Base-by-base conservation (phyloP, 35 echinoderm and acorn worm genomes). In the Apostichopus japonicus region DNA sequence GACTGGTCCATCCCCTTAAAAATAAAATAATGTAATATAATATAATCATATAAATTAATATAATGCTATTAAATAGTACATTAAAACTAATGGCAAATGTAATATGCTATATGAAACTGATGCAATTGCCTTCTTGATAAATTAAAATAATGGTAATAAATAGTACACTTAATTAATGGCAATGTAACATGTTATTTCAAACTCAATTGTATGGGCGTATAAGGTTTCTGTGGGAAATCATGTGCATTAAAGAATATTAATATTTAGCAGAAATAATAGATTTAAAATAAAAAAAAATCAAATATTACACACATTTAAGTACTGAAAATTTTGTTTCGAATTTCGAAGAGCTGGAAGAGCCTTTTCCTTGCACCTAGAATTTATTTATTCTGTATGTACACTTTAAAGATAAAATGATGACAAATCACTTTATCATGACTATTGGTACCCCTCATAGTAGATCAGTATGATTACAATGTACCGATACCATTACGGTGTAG, bases 231-330 rank as follows among this genome's bases (percentile, higher is more conserved):
- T 75, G 71, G n/a, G n/a, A 75, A 75, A 19, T 23, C 15, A 7
- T 19, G 7, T 6, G 5, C 71, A 75, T 75, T 75, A 75, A 21
- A 75, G 71, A 75, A 75, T 75, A 21, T 67, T 11, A 75, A 21
- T n/a, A 19, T 73, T 22, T 19, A 75, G 8, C 6, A 75, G 21
- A 19, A 19, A 21, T 7, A 19, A 7, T 8, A 75, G 21, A 75
- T 19, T 21, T 19, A 6, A 75, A 23, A 57, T 23, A 54, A 83
- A 84, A 57, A 59, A 54, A 21, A 57, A 55, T 59, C 3, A 59
- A 84, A 57, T 84, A 84, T 84, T 84, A 57, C 54, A 84, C 54
- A 84, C 17, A 55, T 19, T 61, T 84, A 84, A 84, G 81, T 84
- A 84, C 81, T 84, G 71, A 75, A 15, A 24, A 19, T 21, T 75